These are phyloP conservation scores for Berghia stephanieae DNA, from an alignment of 1,140 invertebrate genomes.

Conservation along the genomic window DNA sequence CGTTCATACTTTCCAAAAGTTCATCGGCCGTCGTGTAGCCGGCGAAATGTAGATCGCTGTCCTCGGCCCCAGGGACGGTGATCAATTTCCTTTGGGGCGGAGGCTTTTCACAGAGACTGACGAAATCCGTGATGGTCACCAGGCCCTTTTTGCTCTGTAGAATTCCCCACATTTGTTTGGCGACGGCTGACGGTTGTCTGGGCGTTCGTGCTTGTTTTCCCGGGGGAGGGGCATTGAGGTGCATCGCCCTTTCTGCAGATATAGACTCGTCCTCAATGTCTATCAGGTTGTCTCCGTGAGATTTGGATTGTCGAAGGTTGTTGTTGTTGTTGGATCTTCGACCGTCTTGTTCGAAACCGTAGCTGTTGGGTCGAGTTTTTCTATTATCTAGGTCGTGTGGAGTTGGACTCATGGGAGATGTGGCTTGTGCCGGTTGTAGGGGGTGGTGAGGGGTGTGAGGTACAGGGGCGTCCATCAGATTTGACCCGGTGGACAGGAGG, in stretches of 20 bases:
- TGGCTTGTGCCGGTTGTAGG: conserved; percentile 49
- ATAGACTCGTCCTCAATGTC: conserved; percentile 50
- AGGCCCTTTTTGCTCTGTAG: conserved; percentile 56
- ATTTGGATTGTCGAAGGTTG: conserved; percentile 36
- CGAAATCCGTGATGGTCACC: conserved; percentile 58
- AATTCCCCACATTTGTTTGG: conserved; percentile 56
- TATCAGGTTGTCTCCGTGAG: conserved; percentile 49
- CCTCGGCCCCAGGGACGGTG: conserved; percentile 48
- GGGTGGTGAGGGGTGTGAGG: conserved; percentile 50
- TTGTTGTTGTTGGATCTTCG: conserved; percentile 1
- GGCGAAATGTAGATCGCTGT: conserved; percentile 54
- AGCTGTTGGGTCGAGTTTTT: conserved; percentile 38
- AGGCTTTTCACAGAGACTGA: conserved; percentile 55
- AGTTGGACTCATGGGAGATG: conserved; percentile 23
- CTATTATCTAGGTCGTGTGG: conserved; percentile 8
- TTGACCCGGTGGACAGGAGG: conserved; percentile 35
- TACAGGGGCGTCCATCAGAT: conserved; percentile 57
- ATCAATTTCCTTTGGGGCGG: conserved; percentile 51
- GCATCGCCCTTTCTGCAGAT: conserved; percentile 24
- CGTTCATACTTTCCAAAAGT: conserved; percentile 57
- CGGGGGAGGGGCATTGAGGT: conserved; percentile 32
- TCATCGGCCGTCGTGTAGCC: conserved; percentile 53
- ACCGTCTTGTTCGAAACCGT: conserved; percentile 37
- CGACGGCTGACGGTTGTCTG: conserved; percentile 39
- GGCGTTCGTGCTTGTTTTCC: conserved; percentile 23